Evolutionary conservation across 2,113 vertebrate species (phyloP), one percentile per base, ranked within the genome.

Genomic region (Meles meles): DNA sequence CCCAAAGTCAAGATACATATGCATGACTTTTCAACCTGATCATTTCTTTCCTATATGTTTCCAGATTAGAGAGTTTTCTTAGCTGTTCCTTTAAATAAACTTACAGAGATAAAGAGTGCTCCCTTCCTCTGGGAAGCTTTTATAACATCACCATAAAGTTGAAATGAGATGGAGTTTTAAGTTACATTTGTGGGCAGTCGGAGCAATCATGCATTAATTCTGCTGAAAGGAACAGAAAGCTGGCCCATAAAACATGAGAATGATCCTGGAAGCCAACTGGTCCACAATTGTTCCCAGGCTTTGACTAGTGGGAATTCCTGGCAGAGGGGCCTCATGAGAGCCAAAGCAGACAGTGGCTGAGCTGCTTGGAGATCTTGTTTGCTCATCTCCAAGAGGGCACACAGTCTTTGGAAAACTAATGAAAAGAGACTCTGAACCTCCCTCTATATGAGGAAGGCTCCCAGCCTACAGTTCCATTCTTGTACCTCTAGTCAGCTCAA

Each of bases 271-370:
- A 98, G 63, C 92, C 74, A 49, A 79, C 88, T 6, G n/a, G 49
- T 47, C 52, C 88, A 89, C 47, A 37, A 72, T 97, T 89, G 85
- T 97, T 91, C 72, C 59, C 91, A 91, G 94, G 93, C 93, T 65
- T 95, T 95, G 95, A 97, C 97, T 90, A 91, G 97, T 97, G 93
- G 61, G 72, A 88, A 94, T 94, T 94, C 89, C 82, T 94, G 85
- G 93, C 52, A 95, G 67, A 77, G 94, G 37, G 42, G 27, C 72
- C 84, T 80, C 79, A 21, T 9, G 37, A 91, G 20, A 88, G 55
- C 84, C 82, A 55, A 90, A 49, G 52, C 90, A 94, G 59, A 57
- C 83, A 13, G 23, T 34, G 44, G 79, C 57, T 47, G 47, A 94
- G 57, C 84, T 84, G 63, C 85, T 65, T 89, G 61, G 90, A 90